Evolutionary conservation across 2,888 invertebrate species (phyloP).

Genomic region (Napeogenes inachia): DNA sequence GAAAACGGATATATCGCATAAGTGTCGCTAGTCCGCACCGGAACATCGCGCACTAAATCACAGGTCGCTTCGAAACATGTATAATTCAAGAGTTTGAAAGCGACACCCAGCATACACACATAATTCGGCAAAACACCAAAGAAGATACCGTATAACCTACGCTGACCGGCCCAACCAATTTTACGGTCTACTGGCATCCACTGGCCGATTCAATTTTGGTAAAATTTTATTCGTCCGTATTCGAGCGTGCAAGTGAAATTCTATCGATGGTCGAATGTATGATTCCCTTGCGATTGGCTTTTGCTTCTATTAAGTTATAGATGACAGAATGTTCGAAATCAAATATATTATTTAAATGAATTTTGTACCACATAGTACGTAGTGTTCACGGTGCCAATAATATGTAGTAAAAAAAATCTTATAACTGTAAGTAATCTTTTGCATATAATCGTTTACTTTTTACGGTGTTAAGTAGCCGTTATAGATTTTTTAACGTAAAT

Average conservation of each 20-base stretch:
- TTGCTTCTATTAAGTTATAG: conserved; percentile 37
- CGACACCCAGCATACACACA: conserved; percentile 58
- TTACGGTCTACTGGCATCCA: conserved; percentile 65
- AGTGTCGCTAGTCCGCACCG: conserved; percentile 47
- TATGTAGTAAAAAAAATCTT: too few relatives aligned
- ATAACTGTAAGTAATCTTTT: too few relatives aligned
- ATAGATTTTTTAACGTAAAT: too few relatives aligned
- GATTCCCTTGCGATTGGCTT: conserved; percentile 44
- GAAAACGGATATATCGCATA: conserved; percentile 58
- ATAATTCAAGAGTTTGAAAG: conserved; percentile 66
- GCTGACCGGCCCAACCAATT: conserved; percentile 68
- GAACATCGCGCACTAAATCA: conserved; percentile 64
- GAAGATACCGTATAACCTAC: conserved; percentile 51
- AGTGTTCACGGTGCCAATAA: too few relatives aligned
- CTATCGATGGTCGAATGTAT: conserved; percentile 57
- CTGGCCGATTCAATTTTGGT: conserved; percentile 73
- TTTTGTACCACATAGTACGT: conserved; percentile 12
- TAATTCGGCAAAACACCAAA: conserved; percentile 60
- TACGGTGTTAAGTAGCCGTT: too few relatives aligned
- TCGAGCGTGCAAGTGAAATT: conserved; percentile 65
- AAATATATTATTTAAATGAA: conserved; percentile 7
- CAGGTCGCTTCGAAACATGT: conserved; percentile 62
- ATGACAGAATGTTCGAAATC: conserved; percentile 11
- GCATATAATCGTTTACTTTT: too few relatives aligned
- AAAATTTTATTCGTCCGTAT: conserved; percentile 72